Conservation (phyloP, 2,113 vertebrate genomes). For the Hemiprocne comata region DNA sequence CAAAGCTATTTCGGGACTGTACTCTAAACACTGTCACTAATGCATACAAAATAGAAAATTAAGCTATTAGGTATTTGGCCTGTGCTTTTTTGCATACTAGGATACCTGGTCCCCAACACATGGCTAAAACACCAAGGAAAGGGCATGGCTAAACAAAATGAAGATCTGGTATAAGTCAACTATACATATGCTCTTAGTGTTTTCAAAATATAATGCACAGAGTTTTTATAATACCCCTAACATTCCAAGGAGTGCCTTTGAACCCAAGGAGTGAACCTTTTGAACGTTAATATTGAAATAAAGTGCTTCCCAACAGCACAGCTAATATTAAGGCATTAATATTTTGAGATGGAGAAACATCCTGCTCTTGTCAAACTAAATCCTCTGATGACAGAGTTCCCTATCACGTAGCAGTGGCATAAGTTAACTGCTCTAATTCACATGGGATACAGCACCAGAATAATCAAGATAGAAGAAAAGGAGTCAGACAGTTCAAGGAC, state of each 20-base stretch:
- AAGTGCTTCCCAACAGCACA: not conserved
- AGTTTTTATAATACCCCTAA: not conserved
- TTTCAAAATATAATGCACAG: not conserved
- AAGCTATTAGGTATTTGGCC: not conserved
- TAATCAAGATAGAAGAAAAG: not conserved
- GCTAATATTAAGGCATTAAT: not conserved
- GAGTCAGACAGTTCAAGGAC: not conserved
- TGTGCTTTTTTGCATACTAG: not conserved
- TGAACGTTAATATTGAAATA: not conserved
- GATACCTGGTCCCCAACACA: not conserved
- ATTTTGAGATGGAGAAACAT: not conserved
- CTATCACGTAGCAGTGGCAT: not conserved
- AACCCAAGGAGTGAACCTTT: not conserved
- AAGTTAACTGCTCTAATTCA: not conserved
- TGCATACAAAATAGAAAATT: fast-evolving
- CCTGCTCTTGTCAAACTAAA: not conserved
- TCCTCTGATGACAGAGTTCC: not conserved
- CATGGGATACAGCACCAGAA: not conserved
- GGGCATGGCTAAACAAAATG: not conserved
- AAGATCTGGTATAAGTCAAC: not conserved
- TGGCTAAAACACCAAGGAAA: not conserved
- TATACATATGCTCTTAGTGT: not conserved
- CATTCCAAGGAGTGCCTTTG: not conserved
- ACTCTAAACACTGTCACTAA: not conserved
- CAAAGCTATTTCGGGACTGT: conserved; percentile 16